phyloP scores from a whole-genome alignment of 2,113 vertebrate species.

The Menidia beryllina region DNA sequence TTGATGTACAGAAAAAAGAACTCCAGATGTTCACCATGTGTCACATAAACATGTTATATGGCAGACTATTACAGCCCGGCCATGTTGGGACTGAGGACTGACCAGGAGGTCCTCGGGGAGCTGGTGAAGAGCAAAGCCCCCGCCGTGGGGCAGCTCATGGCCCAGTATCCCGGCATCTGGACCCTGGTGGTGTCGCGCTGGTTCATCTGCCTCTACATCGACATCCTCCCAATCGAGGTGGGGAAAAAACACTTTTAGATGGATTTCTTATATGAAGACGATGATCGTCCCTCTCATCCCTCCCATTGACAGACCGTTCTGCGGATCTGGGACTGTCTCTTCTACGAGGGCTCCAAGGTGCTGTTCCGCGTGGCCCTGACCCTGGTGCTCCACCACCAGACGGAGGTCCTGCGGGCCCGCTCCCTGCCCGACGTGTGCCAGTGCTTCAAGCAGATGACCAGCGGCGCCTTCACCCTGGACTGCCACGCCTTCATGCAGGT shows the following conservation, averaged over 20 bases:
- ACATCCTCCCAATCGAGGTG: constrained; percentile 95
- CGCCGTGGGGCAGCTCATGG: constrained; percentile 89
- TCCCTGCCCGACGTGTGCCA: constrained; percentile 91
- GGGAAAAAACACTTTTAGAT: no score
- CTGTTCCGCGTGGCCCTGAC: constrained; percentile 95
- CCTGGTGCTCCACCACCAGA: constrained; percentile 89
- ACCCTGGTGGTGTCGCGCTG: constrained; percentile 92
- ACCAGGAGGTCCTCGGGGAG: constrained; percentile 93
- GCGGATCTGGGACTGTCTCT: constrained; percentile 95
- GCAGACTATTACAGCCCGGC: constrained; percentile 91
- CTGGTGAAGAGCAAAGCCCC: constrained; percentile 91
- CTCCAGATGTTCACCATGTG: neutral
- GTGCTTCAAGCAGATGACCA: constrained; percentile 90
- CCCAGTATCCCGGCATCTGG: constrained; percentile 88
- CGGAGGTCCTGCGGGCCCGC: constrained; percentile 86
- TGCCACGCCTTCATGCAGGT: constrained; percentile 96
- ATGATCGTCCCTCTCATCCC: no score
- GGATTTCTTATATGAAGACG: no score
- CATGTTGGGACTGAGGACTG: constrained; percentile 93
- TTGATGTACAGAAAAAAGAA: no score
- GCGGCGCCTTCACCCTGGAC: constrained; percentile 87
- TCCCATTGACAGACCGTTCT: constrained; percentile 95
- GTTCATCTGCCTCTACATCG: constrained; percentile 97
- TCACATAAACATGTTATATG: neutral
- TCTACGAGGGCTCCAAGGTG: constrained; percentile 96